Percentiles rank a stretch among this genome's conserved stretches.
These are phyloP conservation scores for Mirza zaza DNA, from an alignment of 2,113 vertebrate genomes.

Conservation along the genomic window DNA sequence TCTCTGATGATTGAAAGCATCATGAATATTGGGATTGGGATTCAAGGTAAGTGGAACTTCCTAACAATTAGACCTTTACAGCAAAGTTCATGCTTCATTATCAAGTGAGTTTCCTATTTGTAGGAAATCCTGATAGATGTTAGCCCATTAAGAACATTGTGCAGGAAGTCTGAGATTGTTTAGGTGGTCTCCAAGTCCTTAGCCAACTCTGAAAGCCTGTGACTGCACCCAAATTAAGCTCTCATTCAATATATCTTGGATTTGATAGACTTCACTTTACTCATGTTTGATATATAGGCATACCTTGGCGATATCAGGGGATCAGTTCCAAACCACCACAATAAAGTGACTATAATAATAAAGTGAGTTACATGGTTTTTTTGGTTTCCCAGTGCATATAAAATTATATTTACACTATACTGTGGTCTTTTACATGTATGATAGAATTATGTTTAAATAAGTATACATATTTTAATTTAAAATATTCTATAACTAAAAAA, in stretches of 20 bases:
- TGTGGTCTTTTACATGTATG: not conserved
- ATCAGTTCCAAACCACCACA: not conserved
- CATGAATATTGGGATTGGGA: not conserved
- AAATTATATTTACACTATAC: not conserved
- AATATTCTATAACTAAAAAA: not conserved
- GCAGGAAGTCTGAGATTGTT: not conserved
- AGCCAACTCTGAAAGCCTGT: not conserved
- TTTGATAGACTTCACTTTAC: not conserved
- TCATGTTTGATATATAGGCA: not conserved
- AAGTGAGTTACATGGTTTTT: not conserved
- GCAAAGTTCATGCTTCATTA: not conserved
- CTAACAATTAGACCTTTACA: not conserved
- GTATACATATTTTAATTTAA: not conserved
- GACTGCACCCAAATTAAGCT: not conserved
- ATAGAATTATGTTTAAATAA: not conserved
- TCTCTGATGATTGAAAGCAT: slow-evolving; percentile 2
- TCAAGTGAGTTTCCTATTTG: not conserved
- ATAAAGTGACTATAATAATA: not conserved
- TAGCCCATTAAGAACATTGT: not conserved
- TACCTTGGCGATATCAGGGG: not conserved
- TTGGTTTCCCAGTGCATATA: not conserved
- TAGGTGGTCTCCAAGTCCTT: not conserved
- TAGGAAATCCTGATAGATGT: not conserved
- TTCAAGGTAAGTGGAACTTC: not conserved
- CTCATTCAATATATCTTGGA: not conserved